Base-by-base conservation (phyloP, 2,797 vertebrate species). In the Enteromius anoplus region DNA sequence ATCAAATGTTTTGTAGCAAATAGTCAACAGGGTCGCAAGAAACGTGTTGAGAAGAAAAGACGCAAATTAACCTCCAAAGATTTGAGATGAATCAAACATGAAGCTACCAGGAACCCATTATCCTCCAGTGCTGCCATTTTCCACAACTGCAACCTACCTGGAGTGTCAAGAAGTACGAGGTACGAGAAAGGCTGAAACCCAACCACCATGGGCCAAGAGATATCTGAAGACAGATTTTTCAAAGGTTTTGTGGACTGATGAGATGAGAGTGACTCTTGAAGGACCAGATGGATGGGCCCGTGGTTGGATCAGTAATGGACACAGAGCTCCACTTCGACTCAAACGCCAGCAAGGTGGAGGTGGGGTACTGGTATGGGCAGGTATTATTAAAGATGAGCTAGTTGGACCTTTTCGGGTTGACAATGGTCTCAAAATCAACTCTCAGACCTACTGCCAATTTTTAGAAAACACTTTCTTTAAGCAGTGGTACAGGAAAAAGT, bases 171-270 rank as follows among this genome's bases (percentile, higher is more conserved):
- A 69, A 42, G 65, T n/a, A n/a, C 8, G 2, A 68, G 65, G 34
- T 40, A 69, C 40, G 45, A 70, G 40, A 70, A 11, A 45, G n/a
- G n/a, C n/a, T n/a, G n/a, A n/a, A n/a, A n/a, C n/a, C n/a, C n/a
- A n/a, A n/a, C n/a, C n/a, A n/a, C n/a, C 40, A 3, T 26, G 21
- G 42, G 69, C n/a, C 49, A 51, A 51, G 17, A 51, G 7, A 51
- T 51, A 51, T 19, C 5, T 42, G 12, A 71, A 71, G n/a, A 32
- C 70, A 5, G 23, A 51, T 29, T 10, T 72, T 66, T 40, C 19
- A 3, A 47, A 47, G 40, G 40, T 26, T 71, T 73, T 29, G 14
- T 32, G 70, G 70, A 53, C 70, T 32, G 70, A 73, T 73, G 47
- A 17, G 4, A 29, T 1, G 34, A 34, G 34, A 34, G 34, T 34